Percentiles rank a stretch among this genome's conserved stretches.
phyloP scores from a whole-genome alignment of 1,140 invertebrate genomes.

The Cyphomyrmex costatus region DNA sequence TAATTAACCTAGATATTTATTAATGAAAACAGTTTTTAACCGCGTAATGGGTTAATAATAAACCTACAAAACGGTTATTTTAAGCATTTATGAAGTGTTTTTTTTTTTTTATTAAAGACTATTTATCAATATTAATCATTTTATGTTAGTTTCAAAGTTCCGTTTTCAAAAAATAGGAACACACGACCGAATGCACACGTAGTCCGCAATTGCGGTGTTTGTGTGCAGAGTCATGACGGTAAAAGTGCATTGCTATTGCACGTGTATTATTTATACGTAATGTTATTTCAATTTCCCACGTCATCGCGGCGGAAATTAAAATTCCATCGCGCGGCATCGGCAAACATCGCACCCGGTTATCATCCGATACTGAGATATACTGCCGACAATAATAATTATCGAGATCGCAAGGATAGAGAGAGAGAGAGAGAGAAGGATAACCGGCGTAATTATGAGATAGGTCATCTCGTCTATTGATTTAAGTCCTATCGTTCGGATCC shows the following conservation, averaged over 20 bases:
- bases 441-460: constrained; percentile 37
- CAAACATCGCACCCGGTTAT: constrained; percentile 49
- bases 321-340: constrained; percentile 45
- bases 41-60: neutral
- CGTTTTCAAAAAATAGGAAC: constrained; percentile 25
- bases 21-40: neutral
- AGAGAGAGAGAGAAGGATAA: constrained; percentile 41
- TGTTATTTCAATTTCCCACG: constrained; percentile 59
- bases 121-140: constrained; percentile 16
- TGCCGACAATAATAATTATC: constrained; percentile 55
- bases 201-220: neutral
- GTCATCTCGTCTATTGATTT: constrained; percentile 53
- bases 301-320: constrained; percentile 59
- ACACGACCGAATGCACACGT: neutral
- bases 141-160: constrained; percentile 5
- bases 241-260: constrained; percentile 23
- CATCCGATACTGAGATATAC: constrained; percentile 48
- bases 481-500: constrained; percentile 2
- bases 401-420: constrained; percentile 40
- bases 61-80: neutral
- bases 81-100: constrained; percentile 29
- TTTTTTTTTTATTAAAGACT: constrained; percentile 40
- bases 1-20: constrained; percentile 5
- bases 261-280: constrained; percentile 45
- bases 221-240: constrained; percentile 5